These are phyloP conservation scores for Caenorhabditis zanzibari DNA, from an alignment of 2,888 invertebrate genomes.

Conservation along the genomic window DNA sequence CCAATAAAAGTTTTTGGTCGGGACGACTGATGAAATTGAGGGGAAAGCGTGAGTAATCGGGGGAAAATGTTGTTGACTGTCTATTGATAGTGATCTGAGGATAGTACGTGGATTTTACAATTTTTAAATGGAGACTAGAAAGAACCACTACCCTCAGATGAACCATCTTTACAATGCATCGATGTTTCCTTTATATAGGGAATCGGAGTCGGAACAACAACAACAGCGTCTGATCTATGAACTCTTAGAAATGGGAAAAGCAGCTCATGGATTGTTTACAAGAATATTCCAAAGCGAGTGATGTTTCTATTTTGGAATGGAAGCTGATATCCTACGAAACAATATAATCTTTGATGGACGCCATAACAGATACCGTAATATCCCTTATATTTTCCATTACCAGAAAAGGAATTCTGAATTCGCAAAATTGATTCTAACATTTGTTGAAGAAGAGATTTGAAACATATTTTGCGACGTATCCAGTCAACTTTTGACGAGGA, in stretches of 20 bases:
- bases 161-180: neutral
- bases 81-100: neutral
- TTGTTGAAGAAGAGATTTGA: no score
- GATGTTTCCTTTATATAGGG: neutral
- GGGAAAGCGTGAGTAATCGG: constrained; percentile 35
- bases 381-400: no score
- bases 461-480: no score
- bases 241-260: neutral
- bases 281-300: neutral
- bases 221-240: neutral
- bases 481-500: no score
- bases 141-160: neutral
- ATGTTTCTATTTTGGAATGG: neutral
- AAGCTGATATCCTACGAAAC: neutral
- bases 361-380: no score
- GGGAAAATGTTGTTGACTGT: constrained; percentile 16
- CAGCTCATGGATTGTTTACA: neutral
- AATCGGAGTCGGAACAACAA: neutral
- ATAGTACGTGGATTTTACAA: constrained; percentile 1
- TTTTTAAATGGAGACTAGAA: no score
- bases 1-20: constrained; percentile 44
- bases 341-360: neutral
- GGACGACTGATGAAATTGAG: constrained; percentile 31
- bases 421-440: no score
- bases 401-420: no score